Conservation (phyloP, 2,113 vertebrate genomes). For the Chaetura pelagica region DNA sequence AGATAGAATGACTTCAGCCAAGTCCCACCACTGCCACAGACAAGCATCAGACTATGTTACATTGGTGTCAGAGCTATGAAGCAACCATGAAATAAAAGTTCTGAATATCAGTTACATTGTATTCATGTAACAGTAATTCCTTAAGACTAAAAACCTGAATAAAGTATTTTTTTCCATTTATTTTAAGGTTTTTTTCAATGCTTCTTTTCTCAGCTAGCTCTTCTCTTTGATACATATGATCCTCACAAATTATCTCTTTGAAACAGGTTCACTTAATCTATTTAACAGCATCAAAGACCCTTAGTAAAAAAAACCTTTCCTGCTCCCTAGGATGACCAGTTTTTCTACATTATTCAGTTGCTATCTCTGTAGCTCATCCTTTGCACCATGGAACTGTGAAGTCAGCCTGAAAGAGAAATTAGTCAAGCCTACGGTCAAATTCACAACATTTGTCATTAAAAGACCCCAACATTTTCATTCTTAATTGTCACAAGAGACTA, state of each 20-base stretch:
- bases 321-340: neutral
- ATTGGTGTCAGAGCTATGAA: neutral
- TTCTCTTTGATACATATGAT: neutral
- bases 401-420: neutral
- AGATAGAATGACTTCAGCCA: neutral
- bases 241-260: constrained; percentile 2
- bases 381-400: neutral
- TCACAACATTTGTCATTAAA: neutral
- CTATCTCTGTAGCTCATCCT: neutral
- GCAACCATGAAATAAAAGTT: neutral
- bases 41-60: neutral
- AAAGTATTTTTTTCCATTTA: neutral
- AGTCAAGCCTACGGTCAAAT: neutral
- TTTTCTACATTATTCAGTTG: neutral
- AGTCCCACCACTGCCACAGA: neutral
- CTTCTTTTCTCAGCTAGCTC: neutral
- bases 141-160: constrained; percentile 26
- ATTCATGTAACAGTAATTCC: neutral
- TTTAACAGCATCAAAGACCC: constrained; percentile 31
- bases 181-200: neutral
- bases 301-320: neutral
- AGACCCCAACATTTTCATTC: neutral
- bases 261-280: constrained; percentile 14
- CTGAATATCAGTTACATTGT: neutral
- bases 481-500: neutral